phyloP scores from a whole-genome alignment of 2,888 invertebrate genomes.

The Idaea biselata region DNA sequence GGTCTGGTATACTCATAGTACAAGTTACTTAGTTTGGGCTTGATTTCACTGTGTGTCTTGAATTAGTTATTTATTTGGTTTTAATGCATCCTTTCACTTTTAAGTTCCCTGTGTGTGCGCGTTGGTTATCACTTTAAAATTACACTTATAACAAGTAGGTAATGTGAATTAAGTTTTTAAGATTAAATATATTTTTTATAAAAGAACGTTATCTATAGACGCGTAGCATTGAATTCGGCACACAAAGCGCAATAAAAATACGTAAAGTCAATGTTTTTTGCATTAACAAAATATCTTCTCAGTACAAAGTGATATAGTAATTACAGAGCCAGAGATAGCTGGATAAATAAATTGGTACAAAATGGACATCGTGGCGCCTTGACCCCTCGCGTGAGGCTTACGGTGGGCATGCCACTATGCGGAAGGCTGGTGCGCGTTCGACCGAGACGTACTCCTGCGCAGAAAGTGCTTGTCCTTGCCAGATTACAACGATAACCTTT shows the following conservation, averaged over 20 bases:
- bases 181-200: not conserved
- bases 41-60: too few species aligned
- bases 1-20: too few species aligned
- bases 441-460: constrained; percentile 70
- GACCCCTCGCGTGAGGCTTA: constrained; percentile 50
- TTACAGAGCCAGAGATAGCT: constrained; percentile 32
- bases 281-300: constrained; percentile 24
- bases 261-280: constrained; percentile 19
- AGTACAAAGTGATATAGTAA: constrained; percentile 25
- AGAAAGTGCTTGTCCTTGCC: constrained; percentile 76
- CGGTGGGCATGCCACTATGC: constrained; percentile 51
- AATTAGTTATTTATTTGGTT: too few species aligned
- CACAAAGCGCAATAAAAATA: constrained; percentile 16
- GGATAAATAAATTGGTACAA: constrained; percentile 45
- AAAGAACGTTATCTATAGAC: not conserved
- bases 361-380: constrained; percentile 50
- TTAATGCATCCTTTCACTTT: too few species aligned
- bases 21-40: too few species aligned
- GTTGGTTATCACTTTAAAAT: too few species aligned
- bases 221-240: constrained; percentile 12
- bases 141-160: not conserved
- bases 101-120: too few species aligned
- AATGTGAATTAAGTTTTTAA: not conserved
- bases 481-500: constrained; percentile 53
- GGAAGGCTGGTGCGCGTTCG: constrained; percentile 67